Conservation (phyloP, 2,113 vertebrate species). For the Sapayoa aenigma region DNA sequence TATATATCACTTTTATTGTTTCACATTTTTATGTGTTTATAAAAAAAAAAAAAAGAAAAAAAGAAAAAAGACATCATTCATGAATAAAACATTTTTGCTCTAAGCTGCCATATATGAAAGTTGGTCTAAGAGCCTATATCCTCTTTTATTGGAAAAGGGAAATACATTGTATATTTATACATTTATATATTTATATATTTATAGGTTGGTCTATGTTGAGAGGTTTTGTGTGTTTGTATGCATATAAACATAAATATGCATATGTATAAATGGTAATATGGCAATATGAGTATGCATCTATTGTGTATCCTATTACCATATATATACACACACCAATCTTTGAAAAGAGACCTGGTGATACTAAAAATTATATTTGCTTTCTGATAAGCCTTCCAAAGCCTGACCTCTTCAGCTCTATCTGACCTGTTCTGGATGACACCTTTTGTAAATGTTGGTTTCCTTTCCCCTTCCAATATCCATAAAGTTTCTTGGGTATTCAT, state of each 20-base stretch:
- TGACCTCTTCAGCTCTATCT: background rate
- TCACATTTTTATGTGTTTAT: constrained; percentile 78
- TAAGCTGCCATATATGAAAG: constrained; percentile 65
- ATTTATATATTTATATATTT: background rate
- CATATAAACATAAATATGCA: constrained; percentile 2
- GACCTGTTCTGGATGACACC: background rate
- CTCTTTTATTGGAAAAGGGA: constrained; percentile 59
- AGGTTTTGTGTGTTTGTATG: background rate
- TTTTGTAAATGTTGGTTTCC: background rate
- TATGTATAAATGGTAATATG: constrained; percentile 38
- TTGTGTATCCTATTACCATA: constrained; percentile 2
- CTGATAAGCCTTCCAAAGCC: background rate
- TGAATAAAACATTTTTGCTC: constrained; percentile 78
- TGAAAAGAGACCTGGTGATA: background rate
- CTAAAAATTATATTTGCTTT: background rate
- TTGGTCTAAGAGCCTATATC: constrained; percentile 61
- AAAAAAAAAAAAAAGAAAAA: background rate
- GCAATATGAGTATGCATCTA: background rate
- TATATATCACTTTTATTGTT: constrained; percentile 79
- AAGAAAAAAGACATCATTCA: constrained; percentile 25
- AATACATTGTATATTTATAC: constrained; percentile 1
- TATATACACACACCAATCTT: background rate
- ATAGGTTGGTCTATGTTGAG: background rate
- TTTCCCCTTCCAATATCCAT: background rate
- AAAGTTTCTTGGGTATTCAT: background rate